Evolutionary conservation across 2,888 invertebrate species (phyloP).

Genomic region (Xestia ashworthii): DNA sequence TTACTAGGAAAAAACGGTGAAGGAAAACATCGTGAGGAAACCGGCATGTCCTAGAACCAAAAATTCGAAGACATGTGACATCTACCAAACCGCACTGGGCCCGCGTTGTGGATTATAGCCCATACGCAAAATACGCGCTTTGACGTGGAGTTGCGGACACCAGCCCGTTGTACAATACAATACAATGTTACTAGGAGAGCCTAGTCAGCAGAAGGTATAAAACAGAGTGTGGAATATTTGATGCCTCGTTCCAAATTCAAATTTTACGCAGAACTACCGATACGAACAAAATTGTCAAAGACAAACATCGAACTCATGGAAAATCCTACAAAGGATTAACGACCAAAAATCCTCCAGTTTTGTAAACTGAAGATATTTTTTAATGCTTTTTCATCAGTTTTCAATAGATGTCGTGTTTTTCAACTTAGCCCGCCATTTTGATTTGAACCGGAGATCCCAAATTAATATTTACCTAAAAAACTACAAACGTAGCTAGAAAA

Average conservation of each 20-base stretch:
- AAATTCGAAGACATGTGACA: too few relatives aligned
- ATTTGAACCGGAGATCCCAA: slow-evolving; percentile 24
- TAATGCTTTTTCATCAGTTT: background rate
- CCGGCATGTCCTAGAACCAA: too few relatives aligned
- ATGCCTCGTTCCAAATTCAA: background rate
- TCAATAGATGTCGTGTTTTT: background rate
- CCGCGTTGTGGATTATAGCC: too few relatives aligned
- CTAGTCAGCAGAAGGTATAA: background rate
- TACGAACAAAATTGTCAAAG: slow-evolving; percentile 6
- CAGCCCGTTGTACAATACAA: too few relatives aligned
- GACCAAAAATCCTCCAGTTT: background rate
- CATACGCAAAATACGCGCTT: too few relatives aligned
- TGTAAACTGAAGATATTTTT: background rate
- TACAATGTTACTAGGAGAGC: background rate
- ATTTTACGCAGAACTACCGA: background rate
- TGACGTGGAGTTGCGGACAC: too few relatives aligned
- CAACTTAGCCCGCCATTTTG: slow-evolving; percentile 19
- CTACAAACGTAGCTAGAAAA: background rate
- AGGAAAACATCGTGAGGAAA: too few relatives aligned
- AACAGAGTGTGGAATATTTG: background rate
- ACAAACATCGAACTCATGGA: background rate
- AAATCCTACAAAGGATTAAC: background rate
- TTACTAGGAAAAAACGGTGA: background rate
- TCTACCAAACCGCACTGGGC: too few relatives aligned
- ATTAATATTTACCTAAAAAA: slow-evolving; percentile 31